phyloP scores from a whole-genome alignment of 1,140 invertebrate species.

The Octopus bimaculoides region DNA sequence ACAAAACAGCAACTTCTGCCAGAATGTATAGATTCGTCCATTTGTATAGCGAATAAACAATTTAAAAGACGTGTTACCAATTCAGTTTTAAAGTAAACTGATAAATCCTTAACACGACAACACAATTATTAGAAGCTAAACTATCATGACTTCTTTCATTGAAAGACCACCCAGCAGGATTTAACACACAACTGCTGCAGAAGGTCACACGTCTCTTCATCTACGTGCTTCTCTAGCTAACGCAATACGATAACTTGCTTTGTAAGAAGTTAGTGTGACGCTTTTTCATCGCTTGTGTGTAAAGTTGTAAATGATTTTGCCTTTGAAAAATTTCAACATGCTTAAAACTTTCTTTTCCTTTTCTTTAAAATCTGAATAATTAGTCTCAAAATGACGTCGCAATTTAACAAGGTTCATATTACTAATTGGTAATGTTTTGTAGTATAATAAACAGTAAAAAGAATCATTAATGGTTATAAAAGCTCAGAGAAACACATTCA shows the following conservation, averaged over 20 bases:
- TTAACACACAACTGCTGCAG: constrained; percentile 1
- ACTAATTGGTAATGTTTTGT: constrained; percentile 5
- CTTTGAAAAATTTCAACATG: background rate
- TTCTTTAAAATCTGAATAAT: background rate
- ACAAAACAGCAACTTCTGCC: background rate
- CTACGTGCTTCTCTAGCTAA: constrained; percentile 1
- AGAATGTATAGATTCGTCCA: background rate
- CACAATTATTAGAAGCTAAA: background rate
- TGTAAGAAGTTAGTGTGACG: background rate
- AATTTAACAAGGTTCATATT: background rate
- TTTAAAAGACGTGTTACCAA: background rate
- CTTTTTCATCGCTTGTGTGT: background rate
- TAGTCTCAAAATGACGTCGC: constrained; percentile 6
- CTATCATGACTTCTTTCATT: background rate
- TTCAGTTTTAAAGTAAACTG: background rate
- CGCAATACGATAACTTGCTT: background rate
- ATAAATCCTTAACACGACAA: constrained; percentile 7
- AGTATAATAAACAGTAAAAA: background rate
- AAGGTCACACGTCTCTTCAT: background rate
- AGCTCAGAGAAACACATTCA: background rate
- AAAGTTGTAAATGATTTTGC: constrained; percentile 2
- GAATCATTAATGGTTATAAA: constrained; percentile 7
- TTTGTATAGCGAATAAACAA: constrained; percentile 7
- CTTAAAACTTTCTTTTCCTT: background rate
- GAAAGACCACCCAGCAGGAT: background rate